phyloP scores from a whole-genome alignment of 2,113 vertebrate species.

The Emydocephalus ijimae region DNA sequence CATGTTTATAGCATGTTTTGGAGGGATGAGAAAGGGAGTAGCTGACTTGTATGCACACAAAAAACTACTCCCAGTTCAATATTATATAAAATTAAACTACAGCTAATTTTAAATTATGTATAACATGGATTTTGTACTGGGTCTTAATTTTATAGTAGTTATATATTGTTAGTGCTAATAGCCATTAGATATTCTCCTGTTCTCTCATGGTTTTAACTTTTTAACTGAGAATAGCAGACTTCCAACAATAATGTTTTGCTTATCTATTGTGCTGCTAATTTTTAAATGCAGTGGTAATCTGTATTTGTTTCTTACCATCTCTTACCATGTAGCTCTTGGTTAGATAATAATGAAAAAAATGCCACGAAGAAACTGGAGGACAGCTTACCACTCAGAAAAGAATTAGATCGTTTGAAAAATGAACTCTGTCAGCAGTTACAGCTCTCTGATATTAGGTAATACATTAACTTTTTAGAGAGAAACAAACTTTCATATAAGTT shows the following conservation, averaged over 20 bases:
- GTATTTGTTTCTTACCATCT: not conserved
- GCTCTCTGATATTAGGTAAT: constrained; percentile 88
- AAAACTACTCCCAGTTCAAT: not conserved
- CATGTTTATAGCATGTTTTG: not conserved
- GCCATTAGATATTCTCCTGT: not conserved
- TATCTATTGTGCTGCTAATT: not conserved
- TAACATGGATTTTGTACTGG: not conserved
- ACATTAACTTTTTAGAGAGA: constrained; percentile 1
- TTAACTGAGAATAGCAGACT: not conserved
- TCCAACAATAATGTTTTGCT: not conserved
- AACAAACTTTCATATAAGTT: not conserved
- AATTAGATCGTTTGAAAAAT: constrained; percentile 81
- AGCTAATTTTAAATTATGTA: no score
- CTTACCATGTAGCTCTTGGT: constrained; percentile 78
- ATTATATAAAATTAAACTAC: not conserved
- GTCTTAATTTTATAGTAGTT: not conserved
- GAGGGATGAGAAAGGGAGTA: not conserved
- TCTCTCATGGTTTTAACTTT: not conserved
- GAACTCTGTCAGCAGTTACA: constrained; percentile 79
- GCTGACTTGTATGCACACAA: not conserved
- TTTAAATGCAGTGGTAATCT: not conserved
- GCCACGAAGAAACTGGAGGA: constrained; percentile 80
- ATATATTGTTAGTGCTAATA: not conserved
- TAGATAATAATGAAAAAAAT: constrained; percentile 77
- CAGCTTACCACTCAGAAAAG: constrained; percentile 84